These are phyloP conservation scores for Sturnus vulgaris DNA, from an alignment of 2,113 vertebrate species.

Conservation along the genomic window DNA sequence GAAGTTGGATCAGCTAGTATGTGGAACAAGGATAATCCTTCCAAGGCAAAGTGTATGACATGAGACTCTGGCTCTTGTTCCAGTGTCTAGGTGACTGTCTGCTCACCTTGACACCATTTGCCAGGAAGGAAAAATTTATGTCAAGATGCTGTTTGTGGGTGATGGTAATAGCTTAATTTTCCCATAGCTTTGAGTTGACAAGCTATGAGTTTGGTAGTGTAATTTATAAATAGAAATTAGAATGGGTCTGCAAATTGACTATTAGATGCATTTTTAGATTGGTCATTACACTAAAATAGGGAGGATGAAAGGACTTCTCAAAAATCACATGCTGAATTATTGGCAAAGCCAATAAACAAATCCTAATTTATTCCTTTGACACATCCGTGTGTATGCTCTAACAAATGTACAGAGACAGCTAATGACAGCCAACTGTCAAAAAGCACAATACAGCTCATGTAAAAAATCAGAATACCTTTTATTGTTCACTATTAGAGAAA, in stretches of 20 bases:
- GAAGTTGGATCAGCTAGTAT: background rate
- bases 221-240: constrained; percentile 23
- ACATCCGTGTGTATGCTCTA: fast-evolving
- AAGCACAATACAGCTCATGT: background rate
- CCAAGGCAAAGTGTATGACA: background rate
- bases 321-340: background rate
- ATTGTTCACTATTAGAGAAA: constrained; percentile 59
- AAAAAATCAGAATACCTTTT: constrained; percentile 58
- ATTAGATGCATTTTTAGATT: constrained; percentile 4
- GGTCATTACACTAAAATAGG: background rate
- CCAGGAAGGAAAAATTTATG: background rate
- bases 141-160: background rate
- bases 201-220: background rate
- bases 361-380: background rate
- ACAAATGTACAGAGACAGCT: background rate
- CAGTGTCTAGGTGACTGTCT: constrained; percentile 14
- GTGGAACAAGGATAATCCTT: constrained; percentile 1
- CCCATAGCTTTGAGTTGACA: background rate
- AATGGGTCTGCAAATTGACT: background rate
- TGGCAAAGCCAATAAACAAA: background rate
- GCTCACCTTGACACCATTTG: background rate
- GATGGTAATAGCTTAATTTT: background rate
- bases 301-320: background rate
- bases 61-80: background rate
- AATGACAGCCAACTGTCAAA: background rate